Percentiles rank a stretch among this genome's conserved stretches.
Conservation (phyloP, 2,113 vertebrate species). For the Sialia sialis region DNA sequence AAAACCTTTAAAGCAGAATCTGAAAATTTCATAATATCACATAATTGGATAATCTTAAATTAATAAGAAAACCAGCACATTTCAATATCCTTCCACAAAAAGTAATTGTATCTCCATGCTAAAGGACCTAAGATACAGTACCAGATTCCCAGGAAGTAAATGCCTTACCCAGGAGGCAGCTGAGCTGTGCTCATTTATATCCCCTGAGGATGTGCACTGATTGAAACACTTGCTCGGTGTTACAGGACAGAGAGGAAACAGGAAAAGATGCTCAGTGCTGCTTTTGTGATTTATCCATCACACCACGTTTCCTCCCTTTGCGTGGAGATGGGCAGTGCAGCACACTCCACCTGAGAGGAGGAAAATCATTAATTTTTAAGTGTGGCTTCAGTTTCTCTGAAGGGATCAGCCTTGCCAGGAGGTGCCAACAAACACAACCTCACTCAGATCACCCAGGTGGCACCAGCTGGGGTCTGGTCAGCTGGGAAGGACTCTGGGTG, state of each 20-base stretch:
- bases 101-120: background rate
- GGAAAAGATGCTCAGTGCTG: background rate
- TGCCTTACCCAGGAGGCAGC: background rate
- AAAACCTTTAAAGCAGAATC: background rate
- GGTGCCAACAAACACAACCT: background rate
- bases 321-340: background rate
- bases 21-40: background rate
- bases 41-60: background rate
- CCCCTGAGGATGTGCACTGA: background rate
- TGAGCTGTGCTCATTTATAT: background rate
- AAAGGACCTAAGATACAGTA: background rate
- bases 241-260: background rate
- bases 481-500: accelerated
- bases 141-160: background rate
- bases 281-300: background rate
- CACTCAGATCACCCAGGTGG: too few species aligned
- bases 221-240: background rate
- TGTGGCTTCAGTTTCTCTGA: background rate
- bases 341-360: background rate
- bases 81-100: background rate
- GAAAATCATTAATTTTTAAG: background rate
- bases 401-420: background rate
- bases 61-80: background rate
- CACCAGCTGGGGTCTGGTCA: too few species aligned
- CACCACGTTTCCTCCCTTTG: background rate